These are phyloP conservation scores for Epinotia ramella DNA, from an alignment of 2,888 invertebrate genomes.

Conservation along the genomic window DNA sequence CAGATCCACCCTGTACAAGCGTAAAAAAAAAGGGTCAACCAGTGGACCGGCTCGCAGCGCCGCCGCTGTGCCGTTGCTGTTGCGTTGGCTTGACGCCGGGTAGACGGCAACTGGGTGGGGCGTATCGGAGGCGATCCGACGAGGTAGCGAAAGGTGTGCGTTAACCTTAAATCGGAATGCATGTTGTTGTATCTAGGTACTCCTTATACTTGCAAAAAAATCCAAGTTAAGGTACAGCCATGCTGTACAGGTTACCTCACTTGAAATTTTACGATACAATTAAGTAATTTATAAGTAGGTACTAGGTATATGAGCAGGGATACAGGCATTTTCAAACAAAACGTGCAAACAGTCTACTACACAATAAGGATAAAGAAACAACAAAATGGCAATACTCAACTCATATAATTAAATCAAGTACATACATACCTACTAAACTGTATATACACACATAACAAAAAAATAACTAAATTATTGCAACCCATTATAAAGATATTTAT, in stretches of 20 bases:
- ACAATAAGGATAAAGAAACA: slow-evolving; percentile 45
- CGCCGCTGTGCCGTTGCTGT: too few relatives aligned
- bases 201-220: not conserved
- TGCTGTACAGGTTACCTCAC: not conserved
- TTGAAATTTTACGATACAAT: not conserved
- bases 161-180: too few relatives aligned
- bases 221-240: too few relatives aligned
- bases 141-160: too few relatives aligned
- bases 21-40: too few relatives aligned
- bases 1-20: too few relatives aligned
- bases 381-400: slow-evolving; percentile 45
- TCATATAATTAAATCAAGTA: slow-evolving; percentile 43
- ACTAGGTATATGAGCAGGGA: slow-evolving; percentile 34
- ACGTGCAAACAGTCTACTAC: slow-evolving; percentile 43
- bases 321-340: slow-evolving; percentile 45
- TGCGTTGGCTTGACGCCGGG: too few relatives aligned
- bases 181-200: too few relatives aligned
- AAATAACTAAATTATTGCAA: slow-evolving; percentile 41
- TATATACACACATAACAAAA: slow-evolving; percentile 43
- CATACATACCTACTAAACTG: slow-evolving; percentile 28
- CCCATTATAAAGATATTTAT: slow-evolving; percentile 37
- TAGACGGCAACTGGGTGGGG: too few relatives aligned
- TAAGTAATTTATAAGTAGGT: not conserved
- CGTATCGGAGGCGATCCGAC: too few relatives aligned
- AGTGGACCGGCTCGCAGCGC: too few relatives aligned